These are phyloP conservation scores for Lochmaea capreae DNA, from an alignment of 2,888 invertebrate genomes.

Conservation along the genomic window DNA sequence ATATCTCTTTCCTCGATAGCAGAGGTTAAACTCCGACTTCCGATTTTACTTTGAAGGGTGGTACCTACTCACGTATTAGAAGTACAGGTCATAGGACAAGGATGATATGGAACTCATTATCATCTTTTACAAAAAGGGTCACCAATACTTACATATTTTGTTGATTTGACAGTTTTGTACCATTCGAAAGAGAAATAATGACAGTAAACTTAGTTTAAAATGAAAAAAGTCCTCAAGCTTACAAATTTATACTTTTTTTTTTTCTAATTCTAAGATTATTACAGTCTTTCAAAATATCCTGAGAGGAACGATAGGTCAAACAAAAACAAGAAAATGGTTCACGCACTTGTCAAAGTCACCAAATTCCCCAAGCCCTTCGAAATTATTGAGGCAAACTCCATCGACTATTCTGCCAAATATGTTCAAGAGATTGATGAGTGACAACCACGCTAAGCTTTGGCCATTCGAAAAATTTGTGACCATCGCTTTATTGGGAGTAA, in stretches of 20 bases:
- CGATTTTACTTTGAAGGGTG: no score
- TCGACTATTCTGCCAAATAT: not conserved
- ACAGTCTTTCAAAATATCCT: constrained; percentile 8
- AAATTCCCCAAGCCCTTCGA: not conserved
- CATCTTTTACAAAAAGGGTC: no score
- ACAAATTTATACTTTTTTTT: not conserved
- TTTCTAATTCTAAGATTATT: not conserved
- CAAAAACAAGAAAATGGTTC: constrained; percentile 16
- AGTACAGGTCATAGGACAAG: no score
- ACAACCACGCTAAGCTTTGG: constrained; percentile 23
- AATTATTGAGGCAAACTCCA: not conserved
- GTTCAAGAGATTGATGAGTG: constrained; percentile 12
- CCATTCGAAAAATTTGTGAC: constrained; percentile 18
- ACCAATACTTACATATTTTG: no score
- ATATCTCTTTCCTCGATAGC: no score
- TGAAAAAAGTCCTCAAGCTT: no score
- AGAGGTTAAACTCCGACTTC: no score
- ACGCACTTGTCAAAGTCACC: not conserved
- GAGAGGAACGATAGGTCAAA: not conserved
- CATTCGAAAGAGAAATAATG: not conserved
- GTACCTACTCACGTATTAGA: not conserved
- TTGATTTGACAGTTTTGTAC: not conserved
- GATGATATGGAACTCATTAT: no score
- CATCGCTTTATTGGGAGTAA: constrained; percentile 9
- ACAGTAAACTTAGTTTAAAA: no score